Evolutionary conservation across 2,797 vertebrate genomes (phyloP).

Genomic region (Neosalanx taihuensis): DNA sequence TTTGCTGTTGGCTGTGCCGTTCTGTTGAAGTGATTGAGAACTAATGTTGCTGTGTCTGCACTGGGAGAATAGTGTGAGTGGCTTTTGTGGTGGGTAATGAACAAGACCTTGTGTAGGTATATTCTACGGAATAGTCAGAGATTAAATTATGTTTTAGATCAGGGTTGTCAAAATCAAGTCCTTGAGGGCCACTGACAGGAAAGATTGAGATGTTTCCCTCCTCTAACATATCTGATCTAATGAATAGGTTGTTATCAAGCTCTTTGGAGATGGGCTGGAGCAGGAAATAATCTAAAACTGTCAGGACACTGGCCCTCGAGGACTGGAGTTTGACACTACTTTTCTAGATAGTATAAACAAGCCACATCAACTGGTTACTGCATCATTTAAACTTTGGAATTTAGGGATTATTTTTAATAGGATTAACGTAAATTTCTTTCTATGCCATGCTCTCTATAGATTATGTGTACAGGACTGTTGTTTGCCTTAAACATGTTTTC

Average conservation of each 20-base stretch:
- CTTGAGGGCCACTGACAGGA: too few species aligned
- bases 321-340: too few species aligned
- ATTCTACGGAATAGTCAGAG: neutral
- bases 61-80: neutral
- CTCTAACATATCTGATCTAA: too few species aligned
- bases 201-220: too few species aligned
- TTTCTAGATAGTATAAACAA: too few species aligned
- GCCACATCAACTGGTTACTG: neutral
- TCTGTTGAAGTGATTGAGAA: conserved; percentile 2
- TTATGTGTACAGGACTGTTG: conserved; percentile 8
- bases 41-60: neutral
- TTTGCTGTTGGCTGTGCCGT: neutral
- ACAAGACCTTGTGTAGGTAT: neutral
- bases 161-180: too few species aligned
- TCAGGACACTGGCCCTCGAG: too few species aligned
- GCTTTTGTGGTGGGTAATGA: neutral
- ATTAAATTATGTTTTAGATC: neutral
- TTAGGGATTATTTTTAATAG: conserved; percentile 64
- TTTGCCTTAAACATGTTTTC: conserved; percentile 19
- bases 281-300: too few species aligned
- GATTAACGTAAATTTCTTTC: conserved; percentile 60
- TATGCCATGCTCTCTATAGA: conserved; percentile 37
- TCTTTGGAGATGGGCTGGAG: too few species aligned
- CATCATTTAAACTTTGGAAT: conserved; percentile 43
- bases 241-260: too few species aligned